Evolutionary conservation across 2,113 vertebrate genomes (phyloP).

Genomic region (Bufo gargarizans): DNA sequence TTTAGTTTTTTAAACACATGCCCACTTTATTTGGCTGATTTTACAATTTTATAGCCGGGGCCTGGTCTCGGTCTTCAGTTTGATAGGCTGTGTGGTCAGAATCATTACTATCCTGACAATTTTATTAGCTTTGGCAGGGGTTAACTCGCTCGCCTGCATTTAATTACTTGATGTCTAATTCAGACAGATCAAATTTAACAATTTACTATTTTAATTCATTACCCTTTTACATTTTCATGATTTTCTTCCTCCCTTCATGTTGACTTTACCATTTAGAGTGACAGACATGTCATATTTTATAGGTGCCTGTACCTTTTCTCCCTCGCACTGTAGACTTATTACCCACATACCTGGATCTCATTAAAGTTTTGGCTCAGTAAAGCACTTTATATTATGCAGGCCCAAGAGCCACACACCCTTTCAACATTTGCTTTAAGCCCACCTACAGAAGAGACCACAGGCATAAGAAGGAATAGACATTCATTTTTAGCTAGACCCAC

Average conservation of each 20-base stretch:
- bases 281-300: constrained; percentile 32
- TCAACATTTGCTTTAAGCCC: not conserved
- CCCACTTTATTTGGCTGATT: not conserved
- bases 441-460: constrained; percentile 26
- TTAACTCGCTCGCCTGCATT: constrained; percentile 13
- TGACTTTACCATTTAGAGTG: constrained; percentile 33
- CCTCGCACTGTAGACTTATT: constrained; percentile 1
- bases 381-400: not conserved
- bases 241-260: constrained; percentile 18
- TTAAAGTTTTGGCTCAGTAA: constrained; percentile 31
- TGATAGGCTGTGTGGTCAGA: constrained; percentile 17
- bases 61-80: not conserved
- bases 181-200: constrained; percentile 23
- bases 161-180: constrained; percentile 44
- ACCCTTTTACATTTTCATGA: constrained; percentile 15
- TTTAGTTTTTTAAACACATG: not conserved
- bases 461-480: not conserved
- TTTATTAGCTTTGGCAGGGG: constrained; percentile 43
- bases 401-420: constrained; percentile 4
- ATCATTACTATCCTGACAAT: constrained; percentile 23
- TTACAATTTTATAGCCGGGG: not conserved
- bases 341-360: constrained; percentile 46
- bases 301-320: constrained; percentile 11
- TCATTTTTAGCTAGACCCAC: not conserved
- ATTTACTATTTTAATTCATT: constrained; percentile 38